Conservation (phyloP, 2,113 vertebrate species). For the Nyctibius bracteatus region DNA sequence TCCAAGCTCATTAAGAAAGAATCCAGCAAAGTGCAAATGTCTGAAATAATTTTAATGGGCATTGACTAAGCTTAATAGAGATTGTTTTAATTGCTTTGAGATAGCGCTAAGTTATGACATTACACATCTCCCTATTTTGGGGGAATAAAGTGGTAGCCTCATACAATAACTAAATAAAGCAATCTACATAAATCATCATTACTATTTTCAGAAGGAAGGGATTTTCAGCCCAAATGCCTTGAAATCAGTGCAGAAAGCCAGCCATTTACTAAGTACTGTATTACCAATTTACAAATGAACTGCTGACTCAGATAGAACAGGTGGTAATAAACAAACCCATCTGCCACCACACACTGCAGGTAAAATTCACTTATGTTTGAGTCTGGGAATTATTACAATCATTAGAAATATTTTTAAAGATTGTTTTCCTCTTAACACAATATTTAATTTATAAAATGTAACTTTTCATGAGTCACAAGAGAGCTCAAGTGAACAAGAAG, state of each 20-base stretch:
- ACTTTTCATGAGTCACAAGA: background rate
- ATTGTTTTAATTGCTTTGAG: slow-evolving; percentile 45
- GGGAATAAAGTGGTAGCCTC: background rate
- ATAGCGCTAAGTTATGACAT: background rate
- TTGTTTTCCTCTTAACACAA: background rate
- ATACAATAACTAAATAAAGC: background rate
- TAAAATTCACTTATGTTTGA: background rate
- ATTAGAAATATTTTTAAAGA: background rate
- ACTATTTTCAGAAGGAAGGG: background rate
- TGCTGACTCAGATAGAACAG: slow-evolving; percentile 20
- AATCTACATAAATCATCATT: background rate
- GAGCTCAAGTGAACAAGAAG: background rate
- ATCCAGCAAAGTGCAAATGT: slow-evolving; percentile 25
- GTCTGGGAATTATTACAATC: background rate
- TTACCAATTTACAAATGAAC: slow-evolving; percentile 9
- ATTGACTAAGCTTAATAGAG: slow-evolving; percentile 43
- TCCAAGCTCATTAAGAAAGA: slow-evolving; percentile 54
- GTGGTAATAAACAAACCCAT: slow-evolving; percentile 25
- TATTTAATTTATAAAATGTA: background rate
- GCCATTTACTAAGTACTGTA: slow-evolving; percentile 6
- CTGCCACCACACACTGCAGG: background rate
- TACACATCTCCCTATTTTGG: background rate
- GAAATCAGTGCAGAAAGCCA: background rate
- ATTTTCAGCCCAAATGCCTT: background rate
- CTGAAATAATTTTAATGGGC: slow-evolving; percentile 56